A percentile compares a stretch with the other conserved stretches of the same genome.
These are phyloP conservation scores for Sarcophaga subvicina DNA, from an alignment of 2,888 invertebrate species.

Conservation along the genomic window DNA sequence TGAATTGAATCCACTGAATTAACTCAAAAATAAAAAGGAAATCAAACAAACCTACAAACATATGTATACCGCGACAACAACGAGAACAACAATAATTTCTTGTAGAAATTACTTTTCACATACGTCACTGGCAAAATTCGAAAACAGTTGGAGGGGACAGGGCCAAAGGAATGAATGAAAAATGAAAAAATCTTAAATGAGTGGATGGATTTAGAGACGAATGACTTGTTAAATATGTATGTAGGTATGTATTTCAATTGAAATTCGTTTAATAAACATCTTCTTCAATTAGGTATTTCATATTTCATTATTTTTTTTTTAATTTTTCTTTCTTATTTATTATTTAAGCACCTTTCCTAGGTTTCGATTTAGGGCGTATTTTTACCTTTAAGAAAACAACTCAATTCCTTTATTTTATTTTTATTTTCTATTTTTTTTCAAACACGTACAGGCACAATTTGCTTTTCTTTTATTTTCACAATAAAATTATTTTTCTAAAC, in stretches of 20 bases:
- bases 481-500: neutral
- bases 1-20: neutral
- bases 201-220: constrained; percentile 8
- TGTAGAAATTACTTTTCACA: constrained; percentile 20
- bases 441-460: constrained; percentile 9
- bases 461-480: neutral
- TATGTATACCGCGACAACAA: neutral
- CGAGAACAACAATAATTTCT: neutral
- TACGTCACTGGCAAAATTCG: constrained; percentile 55
- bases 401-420: neutral
- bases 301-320: neutral
- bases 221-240: neutral
- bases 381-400: neutral
- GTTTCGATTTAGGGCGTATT: neutral
- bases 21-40: neutral
- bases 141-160: too few relatives aligned
- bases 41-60: neutral
- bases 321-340: neutral
- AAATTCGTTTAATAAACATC: too few relatives aligned
- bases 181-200: neutral
- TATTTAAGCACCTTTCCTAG: constrained; percentile 27
- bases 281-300: neutral
- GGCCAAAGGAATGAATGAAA: too few relatives aligned
- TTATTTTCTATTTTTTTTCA: neutral
- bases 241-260: neutral